Evolutionary conservation across 1,140 invertebrate species (phyloP), one percentile per base, ranked within the genome.

Genomic region (Drosophila gunungcola): DNA sequence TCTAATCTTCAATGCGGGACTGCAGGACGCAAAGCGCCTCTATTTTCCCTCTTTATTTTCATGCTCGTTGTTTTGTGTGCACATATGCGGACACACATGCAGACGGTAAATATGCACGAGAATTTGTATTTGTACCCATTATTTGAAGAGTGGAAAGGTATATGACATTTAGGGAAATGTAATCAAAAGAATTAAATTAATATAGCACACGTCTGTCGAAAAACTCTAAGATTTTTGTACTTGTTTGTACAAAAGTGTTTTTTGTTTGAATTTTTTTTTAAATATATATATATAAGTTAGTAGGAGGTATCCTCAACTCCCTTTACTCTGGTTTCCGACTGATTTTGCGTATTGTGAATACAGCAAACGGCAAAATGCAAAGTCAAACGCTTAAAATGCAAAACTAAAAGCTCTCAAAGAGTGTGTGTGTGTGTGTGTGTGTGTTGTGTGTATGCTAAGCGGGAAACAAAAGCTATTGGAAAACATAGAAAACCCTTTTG

Each of bases 401-500:
- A 88, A 86, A 86, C 83, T 88, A 86, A 86, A 86, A 86, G 82
- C 78, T 78, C 63, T 76, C 53, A 21, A 21, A 10, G 36, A 3
- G 36, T 6, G 29, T 13, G 16, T 13, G 25, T 32, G 13, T 39
- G 16, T 10, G 32, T 56, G 36, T 41, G 51, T 65, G 73, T 64
- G 54, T 39, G 74, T 10, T 57, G 41, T 48, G 53, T 74, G 73
- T 65, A 55, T 46, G 75, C 56, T 84, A 75, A 84, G 80, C 75
- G 82, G 82, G 73, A 86, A 84, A 85, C 82, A 85, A 86, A 86
- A 81, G 82, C 82, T 78, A 74, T 65, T 78, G 61, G 67, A 88
- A 88, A 88, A 88, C 84, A 86, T 78, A 76, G 83, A 82, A 88
- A 88, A 88, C 88, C 83, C 83, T 78, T 88, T 88, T 88, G 83